A percentile compares a stretch with the other conserved stretches of the same genome.
phyloP scores from a whole-genome alignment of 2,113 vertebrate species.

The Anguilla rostrata region DNA sequence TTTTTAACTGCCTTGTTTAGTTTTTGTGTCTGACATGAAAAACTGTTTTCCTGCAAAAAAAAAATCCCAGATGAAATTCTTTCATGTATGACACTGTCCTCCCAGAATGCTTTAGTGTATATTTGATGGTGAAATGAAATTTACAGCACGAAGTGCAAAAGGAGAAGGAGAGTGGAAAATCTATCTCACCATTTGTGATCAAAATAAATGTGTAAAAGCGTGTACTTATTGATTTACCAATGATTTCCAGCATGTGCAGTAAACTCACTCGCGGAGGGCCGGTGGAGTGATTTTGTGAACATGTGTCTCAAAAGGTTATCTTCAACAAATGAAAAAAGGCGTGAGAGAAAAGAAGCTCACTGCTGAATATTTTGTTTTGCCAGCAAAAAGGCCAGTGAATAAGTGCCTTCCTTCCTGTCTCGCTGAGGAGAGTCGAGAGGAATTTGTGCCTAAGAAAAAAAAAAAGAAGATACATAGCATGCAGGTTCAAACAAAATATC shows the following conservation, averaged over 20 bases:
- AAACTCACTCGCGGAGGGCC: neutral
- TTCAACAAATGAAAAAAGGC: neutral
- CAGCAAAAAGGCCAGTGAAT: neutral
- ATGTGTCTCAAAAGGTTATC: constrained; percentile 4
- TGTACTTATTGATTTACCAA: constrained; percentile 4
- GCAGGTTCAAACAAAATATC: constrained; percentile 20
- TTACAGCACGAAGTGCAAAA: neutral
- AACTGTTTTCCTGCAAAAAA: neutral
- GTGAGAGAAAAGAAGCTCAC: neutral
- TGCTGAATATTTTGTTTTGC: neutral
- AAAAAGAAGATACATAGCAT: neutral
- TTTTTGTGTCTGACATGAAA: neutral
- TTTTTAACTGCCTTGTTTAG: neutral
- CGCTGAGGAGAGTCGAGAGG: neutral
- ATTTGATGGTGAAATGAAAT: neutral
- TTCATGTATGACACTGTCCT: neutral
- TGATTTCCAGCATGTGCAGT: neutral
- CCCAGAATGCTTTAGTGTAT: neutral
- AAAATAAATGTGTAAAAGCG: constrained; percentile 1
- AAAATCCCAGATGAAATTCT: neutral
- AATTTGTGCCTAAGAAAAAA: neutral
- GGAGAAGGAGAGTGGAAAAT: neutral
- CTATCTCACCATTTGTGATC: constrained; percentile 6
- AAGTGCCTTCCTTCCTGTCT: neutral
- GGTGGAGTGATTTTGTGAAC: constrained; percentile 1